Conservation (phyloP, 2,113 vertebrate species). For the Brachyhypopomus occidentalis region DNA sequence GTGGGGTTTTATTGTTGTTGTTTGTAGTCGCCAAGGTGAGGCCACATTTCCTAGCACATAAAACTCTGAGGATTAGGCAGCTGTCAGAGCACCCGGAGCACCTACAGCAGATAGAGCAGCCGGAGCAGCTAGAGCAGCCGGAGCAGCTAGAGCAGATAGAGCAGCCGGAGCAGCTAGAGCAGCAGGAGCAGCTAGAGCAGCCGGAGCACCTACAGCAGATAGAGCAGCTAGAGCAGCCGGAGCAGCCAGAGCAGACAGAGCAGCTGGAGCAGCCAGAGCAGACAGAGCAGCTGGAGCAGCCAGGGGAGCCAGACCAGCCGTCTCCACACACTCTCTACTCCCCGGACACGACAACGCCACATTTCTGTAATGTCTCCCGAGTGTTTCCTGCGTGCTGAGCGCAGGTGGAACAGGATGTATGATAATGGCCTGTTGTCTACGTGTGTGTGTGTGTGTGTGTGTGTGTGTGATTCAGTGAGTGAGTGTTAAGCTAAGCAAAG, state of each 20-base stretch:
- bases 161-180: no score
- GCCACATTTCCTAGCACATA: background rate
- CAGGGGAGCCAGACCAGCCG: no score
- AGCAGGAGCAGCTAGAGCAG: no score
- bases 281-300: no score
- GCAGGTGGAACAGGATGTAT: constrained; percentile 9
- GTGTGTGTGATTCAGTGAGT: background rate
- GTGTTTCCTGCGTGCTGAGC: background rate
- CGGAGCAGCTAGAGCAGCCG: no score
- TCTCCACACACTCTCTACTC: background rate
- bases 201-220: no score
- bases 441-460: constrained; percentile 7
- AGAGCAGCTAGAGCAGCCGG: no score
- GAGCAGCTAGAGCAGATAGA: no score
- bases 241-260: no score
- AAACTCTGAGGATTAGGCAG: background rate
- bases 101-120: no score
- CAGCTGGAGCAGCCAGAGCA: no score
- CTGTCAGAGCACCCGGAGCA: background rate
- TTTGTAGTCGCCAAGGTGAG: background rate
- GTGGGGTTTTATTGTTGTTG: no score
- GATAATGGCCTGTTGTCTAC: background rate
- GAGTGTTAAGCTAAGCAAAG: background rate
- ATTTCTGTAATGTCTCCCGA: background rate
- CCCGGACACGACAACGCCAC: background rate